Percentiles rank a stretch among this genome's conserved stretches.
Evolutionary conservation across 2,113 vertebrate genomes (phyloP).

Genomic region (Brienomyrus brachyistius): DNA sequence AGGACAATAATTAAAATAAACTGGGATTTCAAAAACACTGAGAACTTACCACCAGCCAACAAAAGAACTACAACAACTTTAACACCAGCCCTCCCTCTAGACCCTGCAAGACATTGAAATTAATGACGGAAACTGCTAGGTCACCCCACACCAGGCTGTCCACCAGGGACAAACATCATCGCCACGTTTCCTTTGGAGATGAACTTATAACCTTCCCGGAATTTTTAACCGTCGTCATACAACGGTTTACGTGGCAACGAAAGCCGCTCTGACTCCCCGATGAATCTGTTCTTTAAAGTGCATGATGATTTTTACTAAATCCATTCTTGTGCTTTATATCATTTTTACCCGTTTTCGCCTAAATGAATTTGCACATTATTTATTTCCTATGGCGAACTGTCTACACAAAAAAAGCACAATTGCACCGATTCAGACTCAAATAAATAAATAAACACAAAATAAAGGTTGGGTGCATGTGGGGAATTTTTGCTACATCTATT

Average conservation of each 20-base stretch:
- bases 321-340: neutral
- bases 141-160: neutral
- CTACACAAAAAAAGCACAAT: neutral
- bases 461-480: neutral
- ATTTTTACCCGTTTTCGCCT: neutral
- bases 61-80: conserved; percentile 3
- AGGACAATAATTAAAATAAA: neutral
- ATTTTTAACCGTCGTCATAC: neutral
- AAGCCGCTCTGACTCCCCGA: neutral
- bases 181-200: conserved; percentile 12
- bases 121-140: conserved; percentile 8
- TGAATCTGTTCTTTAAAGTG: neutral
- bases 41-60: neutral
- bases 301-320: neutral
- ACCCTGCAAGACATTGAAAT: neutral
- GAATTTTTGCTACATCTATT: neutral
- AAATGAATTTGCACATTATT: neutral
- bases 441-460: neutral
- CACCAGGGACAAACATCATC: neutral
- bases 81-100: too few relatives aligned
- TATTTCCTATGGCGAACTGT: neutral
- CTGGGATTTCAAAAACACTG: neutral
- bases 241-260: neutral
- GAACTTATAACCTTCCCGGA: neutral
- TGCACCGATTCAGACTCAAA: neutral